Percentiles rank a stretch among this genome's conserved stretches.
These are phyloP conservation scores for Dinoponera quadriceps DNA, from an alignment of 1,140 invertebrate species.

Conservation along the genomic window DNA sequence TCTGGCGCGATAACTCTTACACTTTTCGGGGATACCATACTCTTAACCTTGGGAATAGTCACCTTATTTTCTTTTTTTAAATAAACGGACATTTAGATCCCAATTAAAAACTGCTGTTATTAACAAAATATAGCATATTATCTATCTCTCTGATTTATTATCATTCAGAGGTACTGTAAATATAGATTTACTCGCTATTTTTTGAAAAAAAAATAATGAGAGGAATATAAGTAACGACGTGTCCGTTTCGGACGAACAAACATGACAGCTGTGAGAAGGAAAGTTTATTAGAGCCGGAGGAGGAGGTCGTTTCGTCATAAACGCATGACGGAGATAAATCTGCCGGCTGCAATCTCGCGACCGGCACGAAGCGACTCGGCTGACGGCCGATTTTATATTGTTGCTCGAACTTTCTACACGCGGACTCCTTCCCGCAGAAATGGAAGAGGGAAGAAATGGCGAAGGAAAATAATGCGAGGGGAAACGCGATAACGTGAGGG, in stretches of 20 bases:
- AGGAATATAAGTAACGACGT: slow-evolving; percentile 36
- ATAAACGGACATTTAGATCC: too few relatives aligned
- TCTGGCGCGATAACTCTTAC: too few relatives aligned
- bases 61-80: too few relatives aligned
- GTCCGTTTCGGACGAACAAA: neutral
- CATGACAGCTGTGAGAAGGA: neutral
- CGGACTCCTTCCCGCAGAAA: slow-evolving; percentile 5
- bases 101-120: too few relatives aligned
- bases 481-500: neutral
- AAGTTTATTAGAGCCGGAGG: slow-evolving; percentile 40
- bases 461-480: neutral
- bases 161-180: too few relatives aligned
- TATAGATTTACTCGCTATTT: too few relatives aligned
- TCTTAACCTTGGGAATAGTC: too few relatives aligned
- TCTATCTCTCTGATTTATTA: too few relatives aligned
- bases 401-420: slow-evolving; percentile 15
- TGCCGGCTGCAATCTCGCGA: slow-evolving; percentile 39
- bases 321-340: slow-evolving; percentile 52
- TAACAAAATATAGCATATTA: too few relatives aligned
- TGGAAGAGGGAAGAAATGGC: neutral
- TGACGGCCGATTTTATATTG: slow-evolving; percentile 36
- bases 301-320: slow-evolving; percentile 11
- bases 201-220: too few relatives aligned
- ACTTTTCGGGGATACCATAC: too few relatives aligned
- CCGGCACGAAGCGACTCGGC: neutral